Evolutionary conservation across 2,113 vertebrate species (phyloP).

Genomic region (Erinaceus europaeus): DNA sequence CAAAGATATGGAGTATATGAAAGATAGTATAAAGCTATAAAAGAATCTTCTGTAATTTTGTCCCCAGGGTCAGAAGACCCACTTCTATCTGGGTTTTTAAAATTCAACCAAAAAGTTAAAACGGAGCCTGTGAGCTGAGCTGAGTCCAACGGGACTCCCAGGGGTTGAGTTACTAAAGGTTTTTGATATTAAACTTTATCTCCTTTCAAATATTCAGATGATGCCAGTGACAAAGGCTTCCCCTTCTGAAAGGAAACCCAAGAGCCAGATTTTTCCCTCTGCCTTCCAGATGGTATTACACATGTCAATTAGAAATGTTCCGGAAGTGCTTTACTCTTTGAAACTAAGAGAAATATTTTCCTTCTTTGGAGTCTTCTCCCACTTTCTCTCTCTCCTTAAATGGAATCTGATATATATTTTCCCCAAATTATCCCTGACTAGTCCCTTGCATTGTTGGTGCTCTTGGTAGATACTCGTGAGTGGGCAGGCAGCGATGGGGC

Average conservation of each 20-base stretch:
- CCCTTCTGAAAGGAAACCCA: constrained; percentile 45
- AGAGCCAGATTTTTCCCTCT: constrained; percentile 30
- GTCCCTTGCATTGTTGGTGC: not conserved
- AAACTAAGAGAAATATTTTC: constrained; percentile 33
- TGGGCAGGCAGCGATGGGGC: constrained; percentile 35
- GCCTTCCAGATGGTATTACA: constrained; percentile 64
- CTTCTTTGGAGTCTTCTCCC: constrained; percentile 19
- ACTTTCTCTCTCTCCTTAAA: constrained; percentile 30
- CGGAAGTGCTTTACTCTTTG: constrained; percentile 41
- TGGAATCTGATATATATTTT: constrained; percentile 17
- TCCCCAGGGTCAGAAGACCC: not conserved
- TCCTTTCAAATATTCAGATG: not conserved
- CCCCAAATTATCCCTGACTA: not conserved
- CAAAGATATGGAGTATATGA: not conserved
- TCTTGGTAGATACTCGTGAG: constrained; percentile 20
- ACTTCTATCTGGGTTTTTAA: not conserved
- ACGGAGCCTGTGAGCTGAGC: not conserved
- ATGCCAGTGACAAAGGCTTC: constrained; percentile 59
- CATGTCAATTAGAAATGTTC: constrained; percentile 30
- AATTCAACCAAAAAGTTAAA: not conserved
- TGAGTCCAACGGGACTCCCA: not conserved
- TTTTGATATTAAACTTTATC: not conserved
- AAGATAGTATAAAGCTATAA: not conserved
- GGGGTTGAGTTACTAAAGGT: too few species aligned
- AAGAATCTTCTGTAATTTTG: not conserved